Percentiles rank a stretch among this genome's conserved stretches.
These are phyloP conservation scores for Nemotelus nigrinus DNA, from an alignment of 2,888 invertebrate genomes.

Conservation along the genomic window DNA sequence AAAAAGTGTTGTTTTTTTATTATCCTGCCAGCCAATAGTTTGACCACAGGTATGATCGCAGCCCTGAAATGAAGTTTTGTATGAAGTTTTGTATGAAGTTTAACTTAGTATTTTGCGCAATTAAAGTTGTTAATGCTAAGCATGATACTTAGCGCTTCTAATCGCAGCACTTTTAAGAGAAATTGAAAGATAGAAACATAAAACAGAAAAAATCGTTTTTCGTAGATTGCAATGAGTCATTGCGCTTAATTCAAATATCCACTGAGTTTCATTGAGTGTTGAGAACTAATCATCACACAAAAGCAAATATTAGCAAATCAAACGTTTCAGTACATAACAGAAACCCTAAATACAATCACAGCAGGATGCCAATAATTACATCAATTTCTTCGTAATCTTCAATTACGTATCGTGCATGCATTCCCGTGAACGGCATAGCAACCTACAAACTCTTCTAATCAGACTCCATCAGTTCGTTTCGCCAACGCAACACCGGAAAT, in stretches of 20 bases:
- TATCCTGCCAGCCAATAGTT: conserved; percentile 9
- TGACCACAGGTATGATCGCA: not conserved
- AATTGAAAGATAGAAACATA: no score
- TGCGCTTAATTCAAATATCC: no score
- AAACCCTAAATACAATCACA: conserved; percentile 7
- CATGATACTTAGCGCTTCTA: no score
- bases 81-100: not conserved
- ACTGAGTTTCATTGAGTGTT: no score
- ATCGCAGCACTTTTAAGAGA: no score
- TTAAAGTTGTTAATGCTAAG: no score
- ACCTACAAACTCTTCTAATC: conserved; percentile 27
- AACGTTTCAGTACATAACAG: not conserved
- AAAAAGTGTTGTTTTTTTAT: not conserved
- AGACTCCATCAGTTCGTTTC: conserved; percentile 4
- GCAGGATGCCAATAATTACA: conserved; percentile 34
- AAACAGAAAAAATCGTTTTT: no score
- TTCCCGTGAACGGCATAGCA: not conserved
- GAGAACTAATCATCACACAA: no score
- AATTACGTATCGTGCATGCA: conserved; percentile 21
- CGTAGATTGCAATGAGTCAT: no score
- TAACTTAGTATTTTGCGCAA: not conserved
- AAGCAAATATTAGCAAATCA: not conserved
- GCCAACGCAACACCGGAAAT: conserved; percentile 5
- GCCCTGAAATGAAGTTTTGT: not conserved
- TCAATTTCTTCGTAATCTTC: conserved; percentile 27